Percentiles rank a stretch among this genome's conserved stretches.
These are phyloP conservation scores for Falco columbarius DNA, from an alignment of 2,797 vertebrate species.

Conservation along the genomic window DNA sequence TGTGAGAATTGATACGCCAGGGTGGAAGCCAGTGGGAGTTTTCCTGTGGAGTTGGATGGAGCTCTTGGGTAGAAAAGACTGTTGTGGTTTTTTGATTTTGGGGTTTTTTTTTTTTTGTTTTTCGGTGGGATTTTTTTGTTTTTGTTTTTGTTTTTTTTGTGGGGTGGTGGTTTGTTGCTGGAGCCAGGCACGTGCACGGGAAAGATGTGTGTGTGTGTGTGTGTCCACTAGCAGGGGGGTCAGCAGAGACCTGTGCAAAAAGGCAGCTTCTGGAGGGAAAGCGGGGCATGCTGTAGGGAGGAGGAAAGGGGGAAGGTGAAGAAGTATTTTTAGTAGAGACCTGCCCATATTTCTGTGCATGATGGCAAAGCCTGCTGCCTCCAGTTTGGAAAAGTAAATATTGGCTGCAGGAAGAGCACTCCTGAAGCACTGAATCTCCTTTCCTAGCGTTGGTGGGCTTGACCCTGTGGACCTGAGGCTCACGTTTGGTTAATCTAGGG, in stretches of 20 bases:
- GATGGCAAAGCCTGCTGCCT: background rate
- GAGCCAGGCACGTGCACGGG: background rate
- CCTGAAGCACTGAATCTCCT: background rate
- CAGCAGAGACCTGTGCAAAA: background rate
- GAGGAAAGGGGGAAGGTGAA: background rate
- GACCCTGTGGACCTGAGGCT: background rate
- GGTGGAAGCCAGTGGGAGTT: background rate
- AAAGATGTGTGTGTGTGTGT: background rate
- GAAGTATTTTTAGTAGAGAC: slow-evolving; percentile 28
- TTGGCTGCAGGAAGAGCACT: background rate
- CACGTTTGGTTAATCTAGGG: background rate
- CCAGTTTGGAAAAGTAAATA: slow-evolving; percentile 37
- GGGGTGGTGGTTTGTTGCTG: background rate
- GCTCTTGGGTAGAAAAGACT: background rate
- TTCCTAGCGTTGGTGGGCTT: background rate
- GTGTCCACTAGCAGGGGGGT: background rate
- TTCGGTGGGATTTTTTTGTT: too few species aligned
- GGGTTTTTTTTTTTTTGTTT: too few species aligned
- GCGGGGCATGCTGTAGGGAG: background rate
- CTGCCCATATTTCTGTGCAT: background rate
- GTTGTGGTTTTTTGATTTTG: background rate
- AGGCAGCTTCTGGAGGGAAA: background rate
- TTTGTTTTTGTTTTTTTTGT: background rate
- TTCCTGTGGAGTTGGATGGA: background rate
- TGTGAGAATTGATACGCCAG: background rate